Evolutionary conservation across 2,888 invertebrate species (phyloP), one percentile per base, ranked within the genome.

Genomic region (Athalia rosae): DNA sequence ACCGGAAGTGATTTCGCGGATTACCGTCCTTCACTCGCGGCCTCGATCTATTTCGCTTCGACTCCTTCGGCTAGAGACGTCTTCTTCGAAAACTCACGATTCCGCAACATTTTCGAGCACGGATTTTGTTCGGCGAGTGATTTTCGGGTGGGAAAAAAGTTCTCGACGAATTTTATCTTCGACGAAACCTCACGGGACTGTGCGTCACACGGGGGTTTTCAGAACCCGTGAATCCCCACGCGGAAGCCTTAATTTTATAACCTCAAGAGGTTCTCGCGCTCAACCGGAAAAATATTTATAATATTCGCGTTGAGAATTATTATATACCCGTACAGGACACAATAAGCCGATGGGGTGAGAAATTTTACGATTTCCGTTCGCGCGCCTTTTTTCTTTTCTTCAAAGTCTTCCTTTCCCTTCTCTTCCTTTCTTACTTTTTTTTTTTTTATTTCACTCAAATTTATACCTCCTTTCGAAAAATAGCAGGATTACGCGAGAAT

Each of bases 11-110:
- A 67, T 67, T 41, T 53, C 11, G 28, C 13, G 50, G 67, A 53
- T 53, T 41, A 81, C 79, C 77, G 81, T 79, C 78, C 76, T 76
- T 71, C 76, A 61, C 53, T 43, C 47, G 71, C 76, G 76, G 71
- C 71, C 48, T 76, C 76, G 71, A 66, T 74, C 76, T 69, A 43
- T 63, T 63, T 69, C 50, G 48, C 8, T 15, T 58, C 50, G 4
- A 45, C 64, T 63, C 63, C 77, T 69, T 78, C 58, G n/a, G 28
- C 28, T 13, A 64, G 7, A 47, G 13, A 41, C 8, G 47, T 43
- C 45, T 73, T 73, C 47, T 43, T 73, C 41, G 61, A 73, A 48
- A 53, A 3, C 53, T 3, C 8, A 53, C 53, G 3, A n/a, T 4
- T 53, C 53, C 53, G 11, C 53, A 2, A 28, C n/a, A n/a, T n/a